A percentile compares a stretch with the other conserved stretches of the same genome.
phyloP scores from a whole-genome alignment of 2,888 invertebrate genomes.

The Xestia ashworthii region DNA sequence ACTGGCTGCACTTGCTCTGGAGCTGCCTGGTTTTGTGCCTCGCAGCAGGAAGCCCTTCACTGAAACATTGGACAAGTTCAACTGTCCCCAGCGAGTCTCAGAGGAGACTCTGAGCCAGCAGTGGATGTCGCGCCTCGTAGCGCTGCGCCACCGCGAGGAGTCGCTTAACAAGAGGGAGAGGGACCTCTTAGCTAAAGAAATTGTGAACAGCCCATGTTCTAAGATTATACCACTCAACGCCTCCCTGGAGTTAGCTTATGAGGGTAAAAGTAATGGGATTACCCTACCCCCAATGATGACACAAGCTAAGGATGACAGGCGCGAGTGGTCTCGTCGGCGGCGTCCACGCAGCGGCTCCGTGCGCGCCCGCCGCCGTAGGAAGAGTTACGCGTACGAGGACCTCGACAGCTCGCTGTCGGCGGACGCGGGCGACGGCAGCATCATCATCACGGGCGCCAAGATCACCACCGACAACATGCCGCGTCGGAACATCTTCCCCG shows the following conservation, averaged over 20 bases:
- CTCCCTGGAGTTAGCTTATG: conserved; percentile 64
- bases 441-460: conserved; percentile 89
- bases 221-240: conserved; percentile 77
- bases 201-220: conserved; percentile 81
- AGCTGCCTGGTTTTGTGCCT: conserved; percentile 88
- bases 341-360: conserved; percentile 77
- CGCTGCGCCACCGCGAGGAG: conserved; percentile 88
- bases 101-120: conserved; percentile 90
- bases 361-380: conserved; percentile 76
- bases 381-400: conserved; percentile 88
- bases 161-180: conserved; percentile 88
- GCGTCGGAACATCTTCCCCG: conserved; percentile 84
- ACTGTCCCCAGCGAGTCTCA: conserved; percentile 87
- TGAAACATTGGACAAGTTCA: conserved; percentile 75
- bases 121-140: conserved; percentile 90
- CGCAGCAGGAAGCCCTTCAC: conserved; percentile 80
- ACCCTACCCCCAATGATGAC: conserved; percentile 83
- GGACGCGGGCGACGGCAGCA: conserved; percentile 89
- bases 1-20: conserved; percentile 85
- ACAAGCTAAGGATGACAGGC: conserved; percentile 68
- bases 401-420: conserved; percentile 91
- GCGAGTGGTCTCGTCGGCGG: conserved; percentile 76
- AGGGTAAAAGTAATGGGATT: conserved; percentile 81
- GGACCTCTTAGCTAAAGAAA: conserved; percentile 85
- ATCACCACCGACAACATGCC: conserved; percentile 87